These are phyloP conservation scores for Saguinus midas DNA, from an alignment of 2,113 vertebrate genomes.

Conservation along the genomic window DNA sequence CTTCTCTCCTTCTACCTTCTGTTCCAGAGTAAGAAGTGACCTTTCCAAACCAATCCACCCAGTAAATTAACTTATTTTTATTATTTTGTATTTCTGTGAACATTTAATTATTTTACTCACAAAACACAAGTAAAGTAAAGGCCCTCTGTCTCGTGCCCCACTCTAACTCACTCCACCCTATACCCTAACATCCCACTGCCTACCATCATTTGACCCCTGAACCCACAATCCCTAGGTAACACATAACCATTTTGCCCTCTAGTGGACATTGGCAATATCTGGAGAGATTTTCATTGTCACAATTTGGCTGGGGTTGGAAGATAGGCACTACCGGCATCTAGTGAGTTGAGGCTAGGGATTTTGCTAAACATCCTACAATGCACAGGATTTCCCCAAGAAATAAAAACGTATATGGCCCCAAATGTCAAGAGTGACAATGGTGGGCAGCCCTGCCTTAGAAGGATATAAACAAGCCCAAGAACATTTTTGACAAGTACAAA, in stretches of 20 bases:
- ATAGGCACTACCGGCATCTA: not conserved
- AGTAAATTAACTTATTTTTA: not conserved
- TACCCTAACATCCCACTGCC: not conserved
- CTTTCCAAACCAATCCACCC: not conserved
- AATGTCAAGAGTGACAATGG: not conserved
- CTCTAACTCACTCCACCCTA: not conserved
- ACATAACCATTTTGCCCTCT: not conserved
- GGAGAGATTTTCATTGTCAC: not conserved
- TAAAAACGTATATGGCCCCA: not conserved
- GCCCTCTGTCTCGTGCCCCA: not conserved
- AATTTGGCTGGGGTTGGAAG: not conserved
- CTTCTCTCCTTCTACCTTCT: not conserved
- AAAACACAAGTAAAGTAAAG: not conserved
- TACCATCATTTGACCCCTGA: not conserved
- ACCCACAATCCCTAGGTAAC: not conserved
- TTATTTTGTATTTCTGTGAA: not conserved
- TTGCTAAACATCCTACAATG: not conserved
- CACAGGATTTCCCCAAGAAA: not conserved
- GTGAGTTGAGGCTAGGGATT: not conserved
- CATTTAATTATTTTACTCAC: not conserved
- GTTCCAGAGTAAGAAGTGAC: not conserved
- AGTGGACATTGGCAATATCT: not conserved
- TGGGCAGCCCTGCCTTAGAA: not conserved
- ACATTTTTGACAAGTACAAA: not conserved
- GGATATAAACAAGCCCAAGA: not conserved